A percentile compares a stretch with the other conserved stretches of the same genome.
Evolutionary conservation across 92 coral and sea anemone species (phyloP).

Genomic region (Porites evermanni): DNA sequence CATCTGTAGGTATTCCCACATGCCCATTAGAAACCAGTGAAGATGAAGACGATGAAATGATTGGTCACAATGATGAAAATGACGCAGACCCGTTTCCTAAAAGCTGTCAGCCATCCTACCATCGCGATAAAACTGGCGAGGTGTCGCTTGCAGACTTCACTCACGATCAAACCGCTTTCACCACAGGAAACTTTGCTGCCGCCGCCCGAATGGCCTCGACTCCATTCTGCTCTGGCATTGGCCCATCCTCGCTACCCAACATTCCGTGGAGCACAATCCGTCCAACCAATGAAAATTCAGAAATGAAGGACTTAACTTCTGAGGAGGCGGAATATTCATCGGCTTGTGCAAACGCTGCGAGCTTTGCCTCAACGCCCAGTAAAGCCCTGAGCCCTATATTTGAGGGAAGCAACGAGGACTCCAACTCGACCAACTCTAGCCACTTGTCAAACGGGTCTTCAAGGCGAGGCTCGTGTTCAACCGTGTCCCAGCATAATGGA

Average conservation of each 20-base stretch:
- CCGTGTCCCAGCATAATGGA: constrained; percentile 65
- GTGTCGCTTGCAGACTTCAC: constrained; percentile 63
- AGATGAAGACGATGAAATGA: constrained; percentile 40
- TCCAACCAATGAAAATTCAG: constrained; percentile 50
- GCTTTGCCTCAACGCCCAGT: constrained; percentile 83
- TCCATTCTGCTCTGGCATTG: constrained; percentile 70
- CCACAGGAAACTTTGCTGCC: constrained; percentile 63
- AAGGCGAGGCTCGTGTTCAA: constrained; percentile 60
- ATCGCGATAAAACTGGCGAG: constrained; percentile 54
- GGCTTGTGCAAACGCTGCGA: constrained; percentile 24
- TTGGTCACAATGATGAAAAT: constrained; percentile 45
- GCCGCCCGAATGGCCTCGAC: constrained; percentile 93
- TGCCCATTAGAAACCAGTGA: constrained; percentile 69
- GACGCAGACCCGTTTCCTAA: constrained; percentile 11
- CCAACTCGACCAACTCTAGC: constrained; percentile 61
- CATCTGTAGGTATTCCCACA: constrained; percentile 87
- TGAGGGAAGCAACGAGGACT: constrained; percentile 93
- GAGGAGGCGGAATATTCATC: constrained; percentile 24
- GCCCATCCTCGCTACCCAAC: constrained; percentile 68
- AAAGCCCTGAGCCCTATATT: constrained; percentile 90
- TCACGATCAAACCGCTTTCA: constrained; percentile 58
- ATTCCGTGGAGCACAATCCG: constrained; percentile 84
- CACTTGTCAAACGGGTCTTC: constrained; percentile 72
- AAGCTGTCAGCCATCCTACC: constrained; percentile 1
- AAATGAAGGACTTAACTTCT: constrained; percentile 17